Percentiles rank a stretch among this genome's conserved stretches.
phyloP scores from a whole-genome alignment of 1,140 invertebrate species.

The Drosophila asahinai region DNA sequence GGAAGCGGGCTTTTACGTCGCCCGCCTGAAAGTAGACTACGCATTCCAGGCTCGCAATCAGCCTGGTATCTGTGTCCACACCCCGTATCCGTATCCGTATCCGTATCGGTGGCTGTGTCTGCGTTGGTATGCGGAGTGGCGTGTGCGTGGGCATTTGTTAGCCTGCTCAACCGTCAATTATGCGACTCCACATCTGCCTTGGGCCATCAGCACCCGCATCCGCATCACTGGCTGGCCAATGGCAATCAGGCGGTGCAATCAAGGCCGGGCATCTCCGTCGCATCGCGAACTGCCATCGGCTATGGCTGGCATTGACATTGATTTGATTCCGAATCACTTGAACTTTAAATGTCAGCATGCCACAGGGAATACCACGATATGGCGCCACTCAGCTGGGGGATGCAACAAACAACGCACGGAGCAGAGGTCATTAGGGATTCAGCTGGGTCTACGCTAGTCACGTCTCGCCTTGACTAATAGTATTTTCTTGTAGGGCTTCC shows the following conservation, averaged over 20 bases:
- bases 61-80: not conserved
- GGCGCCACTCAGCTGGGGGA: not conserved
- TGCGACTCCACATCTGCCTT: conserved; percentile 13
- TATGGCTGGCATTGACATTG: conserved; percentile 63
- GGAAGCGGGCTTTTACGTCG: conserved; percentile 18
- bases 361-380: not conserved
- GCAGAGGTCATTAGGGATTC: conserved; percentile 30
- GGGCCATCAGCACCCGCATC: not conserved
- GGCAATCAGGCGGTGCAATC: conserved; percentile 42
- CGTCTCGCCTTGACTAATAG: conserved; percentile 38
- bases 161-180: conserved; percentile 27
- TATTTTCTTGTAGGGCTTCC: conserved; percentile 46
- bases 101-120: not conserved
- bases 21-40: conserved; percentile 51
- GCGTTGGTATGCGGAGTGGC: conserved; percentile 3
- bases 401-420: conserved; percentile 21
- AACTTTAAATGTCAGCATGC: conserved; percentile 54
- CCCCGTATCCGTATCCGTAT: not conserved
- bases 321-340: conserved; percentile 57
- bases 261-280: conserved; percentile 24
- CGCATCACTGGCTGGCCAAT: conserved; percentile 40
- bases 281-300: conserved; percentile 26
- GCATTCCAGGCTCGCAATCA: conserved; percentile 11
- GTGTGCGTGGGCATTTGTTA: not conserved
- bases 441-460: conserved; percentile 28